A percentile compares a stretch with the other conserved stretches of the same genome.
phyloP scores from a whole-genome alignment of 2,113 vertebrate genomes.

The Tretioscincus oriximinensis region DNA sequence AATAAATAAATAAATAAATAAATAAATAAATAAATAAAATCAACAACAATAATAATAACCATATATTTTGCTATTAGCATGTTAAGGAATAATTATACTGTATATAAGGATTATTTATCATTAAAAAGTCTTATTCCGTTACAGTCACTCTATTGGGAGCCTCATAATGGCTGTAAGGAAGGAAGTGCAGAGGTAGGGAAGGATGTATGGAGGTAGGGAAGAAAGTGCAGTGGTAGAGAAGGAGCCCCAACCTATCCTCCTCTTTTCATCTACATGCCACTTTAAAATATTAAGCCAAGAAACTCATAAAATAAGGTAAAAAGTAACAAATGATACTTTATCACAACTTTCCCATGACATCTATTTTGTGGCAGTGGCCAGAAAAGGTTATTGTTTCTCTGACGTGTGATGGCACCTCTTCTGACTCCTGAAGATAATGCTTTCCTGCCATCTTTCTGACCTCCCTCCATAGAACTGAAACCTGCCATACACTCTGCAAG shows the following conservation, averaged over 20 bases:
- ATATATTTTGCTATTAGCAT: background rate
- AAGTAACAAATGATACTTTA: too few relatives aligned
- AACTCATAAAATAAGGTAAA: background rate
- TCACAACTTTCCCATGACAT: background rate
- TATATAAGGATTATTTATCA: background rate
- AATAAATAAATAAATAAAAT: too few relatives aligned
- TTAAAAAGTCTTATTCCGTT: background rate
- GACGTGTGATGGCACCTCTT: background rate
- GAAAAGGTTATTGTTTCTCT: background rate
- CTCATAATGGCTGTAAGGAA: background rate
- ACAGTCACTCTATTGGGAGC: background rate
- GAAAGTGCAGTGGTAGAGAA: background rate
- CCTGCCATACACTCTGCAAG: background rate
- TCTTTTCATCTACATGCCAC: background rate
- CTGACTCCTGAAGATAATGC: background rate
- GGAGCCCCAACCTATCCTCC: background rate
- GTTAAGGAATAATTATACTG: background rate
- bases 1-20: too few relatives aligned
- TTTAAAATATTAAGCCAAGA: background rate
- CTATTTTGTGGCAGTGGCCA: background rate
- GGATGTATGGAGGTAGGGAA: background rate
- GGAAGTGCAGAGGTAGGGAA: background rate
- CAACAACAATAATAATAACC: too few relatives aligned
- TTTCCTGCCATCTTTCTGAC: background rate
- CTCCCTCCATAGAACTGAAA: background rate